These are phyloP conservation scores for Odontamblyopus rebecca DNA, from an alignment of 2,797 vertebrate species.

Conservation along the genomic window DNA sequence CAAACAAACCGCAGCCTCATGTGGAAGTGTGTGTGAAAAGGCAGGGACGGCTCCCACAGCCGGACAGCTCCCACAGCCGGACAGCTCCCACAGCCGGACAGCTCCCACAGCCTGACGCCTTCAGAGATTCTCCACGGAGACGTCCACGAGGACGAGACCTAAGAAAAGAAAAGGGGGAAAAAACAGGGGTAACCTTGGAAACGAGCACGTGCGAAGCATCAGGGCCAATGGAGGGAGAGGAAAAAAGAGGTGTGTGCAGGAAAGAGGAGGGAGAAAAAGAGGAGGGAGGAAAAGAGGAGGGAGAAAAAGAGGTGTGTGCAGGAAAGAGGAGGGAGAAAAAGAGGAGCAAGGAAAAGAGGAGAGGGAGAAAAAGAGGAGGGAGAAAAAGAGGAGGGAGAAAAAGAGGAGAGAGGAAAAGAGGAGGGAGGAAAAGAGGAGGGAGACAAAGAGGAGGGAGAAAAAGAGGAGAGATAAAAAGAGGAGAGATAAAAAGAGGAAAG, in stretches of 20 bases:
- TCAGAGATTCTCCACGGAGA: not conserved
- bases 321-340: not conserved
- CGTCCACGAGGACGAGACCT: conserved; percentile 8
- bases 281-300: not conserved
- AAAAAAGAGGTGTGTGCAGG: conserved; percentile 32
- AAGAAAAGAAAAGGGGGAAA: not conserved
- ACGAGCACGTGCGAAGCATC: conserved; percentile 40
- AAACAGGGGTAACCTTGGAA: conserved; percentile 66
- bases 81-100: conserved; percentile 28
- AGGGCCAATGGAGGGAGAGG: conserved; percentile 16
- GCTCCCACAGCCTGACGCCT: conserved; percentile 32
- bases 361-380: too few species aligned
- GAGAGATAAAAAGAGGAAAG: too few species aligned
- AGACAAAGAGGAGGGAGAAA: too few species aligned
- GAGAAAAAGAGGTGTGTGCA: conserved; percentile 15
- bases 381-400: too few species aligned
- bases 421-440: too few species aligned
- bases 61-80: conserved; percentile 20
- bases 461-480: too few species aligned
- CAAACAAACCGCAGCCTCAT: conserved; percentile 24
- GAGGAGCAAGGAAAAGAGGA: too few species aligned
- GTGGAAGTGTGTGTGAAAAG: conserved; percentile 14
- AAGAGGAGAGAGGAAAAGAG: too few species aligned
- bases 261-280: not conserved
- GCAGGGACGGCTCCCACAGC: conserved; percentile 17